Conservation (phyloP, 2,888 invertebrate species). For the Conus canariensis region DNA sequence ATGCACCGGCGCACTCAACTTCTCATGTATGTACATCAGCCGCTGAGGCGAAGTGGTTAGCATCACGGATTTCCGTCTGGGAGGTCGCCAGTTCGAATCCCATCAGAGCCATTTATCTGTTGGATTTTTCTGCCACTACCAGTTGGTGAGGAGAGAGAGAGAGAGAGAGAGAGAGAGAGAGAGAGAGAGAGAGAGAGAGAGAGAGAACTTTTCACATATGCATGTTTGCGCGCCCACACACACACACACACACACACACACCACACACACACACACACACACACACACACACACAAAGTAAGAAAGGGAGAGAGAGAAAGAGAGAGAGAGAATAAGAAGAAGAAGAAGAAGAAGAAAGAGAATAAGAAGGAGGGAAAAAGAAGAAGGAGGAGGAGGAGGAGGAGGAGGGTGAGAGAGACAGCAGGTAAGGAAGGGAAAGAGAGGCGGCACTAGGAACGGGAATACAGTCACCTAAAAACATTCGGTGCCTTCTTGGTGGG, state of each 20-base stretch:
- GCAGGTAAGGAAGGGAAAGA: not conserved
- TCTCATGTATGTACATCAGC: no score
- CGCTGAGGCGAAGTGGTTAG: no score
- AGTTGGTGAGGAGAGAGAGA: not conserved
- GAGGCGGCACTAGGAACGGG: no score
- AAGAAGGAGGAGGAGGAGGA: not conserved
- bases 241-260: not conserved
- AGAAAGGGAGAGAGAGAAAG: not conserved
- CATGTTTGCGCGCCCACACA: no score
- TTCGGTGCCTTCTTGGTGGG: no score
- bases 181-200: conserved; percentile 22
- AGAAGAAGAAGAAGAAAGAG: not conserved
- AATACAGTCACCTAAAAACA: no score
- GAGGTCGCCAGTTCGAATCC: no score
- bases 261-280: not conserved
- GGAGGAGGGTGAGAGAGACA: not conserved
- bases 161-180: conserved; percentile 16
- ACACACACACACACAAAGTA: not conserved
- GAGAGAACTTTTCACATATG: not conserved
- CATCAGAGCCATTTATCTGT: no score
- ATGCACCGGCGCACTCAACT: no score
- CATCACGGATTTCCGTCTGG: no score
- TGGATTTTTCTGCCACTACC: no score
- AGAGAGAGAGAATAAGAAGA: not conserved
- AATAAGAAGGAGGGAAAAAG: not conserved